Evolutionary conservation across 2,113 vertebrate species (phyloP), one percentile per base, ranked within the genome.

Genomic region (Uropsilus gracilis): DNA sequence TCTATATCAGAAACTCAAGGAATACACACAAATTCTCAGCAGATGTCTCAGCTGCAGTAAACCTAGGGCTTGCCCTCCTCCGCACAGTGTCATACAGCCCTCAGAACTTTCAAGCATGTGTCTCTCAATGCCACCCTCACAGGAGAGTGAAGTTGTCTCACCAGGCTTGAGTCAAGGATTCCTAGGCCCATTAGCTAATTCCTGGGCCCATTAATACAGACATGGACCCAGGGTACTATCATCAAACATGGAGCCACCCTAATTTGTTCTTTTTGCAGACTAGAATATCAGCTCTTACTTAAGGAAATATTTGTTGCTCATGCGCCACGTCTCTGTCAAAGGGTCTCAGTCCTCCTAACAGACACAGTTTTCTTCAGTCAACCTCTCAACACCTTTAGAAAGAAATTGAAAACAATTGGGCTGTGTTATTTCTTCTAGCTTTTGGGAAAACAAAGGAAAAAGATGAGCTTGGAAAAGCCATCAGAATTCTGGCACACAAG

Each of bases 381-480:
- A 86, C 22, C 17, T 83, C 59, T 83, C 57, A 44, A 71, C 4
- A 32, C 4, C 28, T 24, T 85, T 76, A n/a, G n/a, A n/a, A n/a
- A n/a, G n/a, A n/a, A n/a, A n/a, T n/a, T 6, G 76, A 89, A 87
- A 76, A 30, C 18, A n/a, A 12, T 57, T 24, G 1, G 71, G 8
- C 39, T 82, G 48, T 14, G 89, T 95, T 44, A 39, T 83, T 86
- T 89, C 46, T 87, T 66, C 39, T 6, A 72, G 16, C 61, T 9
- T 92, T 68, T 84, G 24, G 30, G n/a, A 81, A 97, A 94, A 48
- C 14, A 91, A 87, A 84, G n/a, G 34, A 85, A 92, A 89, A 90
- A 90, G 34, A 72, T 57, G 17, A 76, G 59, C 22, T 72, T 86
- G 57, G 34, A 69, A 88, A 86, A 86, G 28, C 3, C 0, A 18